phyloP scores from a whole-genome alignment of 2,797 vertebrate genomes.

The Enteromius fasciolatus region DNA sequence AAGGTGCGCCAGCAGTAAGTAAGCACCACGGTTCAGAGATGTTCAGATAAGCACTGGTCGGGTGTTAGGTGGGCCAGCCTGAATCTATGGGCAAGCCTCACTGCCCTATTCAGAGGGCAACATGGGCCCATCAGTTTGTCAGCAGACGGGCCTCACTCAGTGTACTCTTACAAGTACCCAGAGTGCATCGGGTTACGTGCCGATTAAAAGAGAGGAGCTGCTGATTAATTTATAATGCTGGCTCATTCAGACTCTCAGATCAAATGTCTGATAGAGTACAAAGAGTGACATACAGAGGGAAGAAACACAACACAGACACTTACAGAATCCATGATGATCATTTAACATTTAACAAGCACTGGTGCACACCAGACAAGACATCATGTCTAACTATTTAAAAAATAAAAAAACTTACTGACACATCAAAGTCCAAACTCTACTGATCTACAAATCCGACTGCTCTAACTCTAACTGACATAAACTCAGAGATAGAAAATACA shows the following conservation, averaged over 20 bases:
- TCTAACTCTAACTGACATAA: not conserved
- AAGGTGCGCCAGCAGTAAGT: constrained; percentile 72
- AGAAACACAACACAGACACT: constrained; percentile 49
- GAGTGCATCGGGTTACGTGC: constrained; percentile 84
- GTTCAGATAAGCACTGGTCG: constrained; percentile 74
- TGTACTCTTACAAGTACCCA: constrained; percentile 72
- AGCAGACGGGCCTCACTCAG: constrained; percentile 68
- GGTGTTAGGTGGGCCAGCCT: constrained; percentile 72
- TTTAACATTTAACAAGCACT: constrained; percentile 45
- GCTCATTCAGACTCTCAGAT: constrained; percentile 86
- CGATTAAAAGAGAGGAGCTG: constrained; percentile 82
- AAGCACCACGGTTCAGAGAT: constrained; percentile 73
- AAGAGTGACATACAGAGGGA: constrained; percentile 64
- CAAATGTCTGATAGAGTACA: constrained; percentile 87
- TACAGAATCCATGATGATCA: constrained; percentile 35
- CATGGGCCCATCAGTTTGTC: constrained; percentile 79
- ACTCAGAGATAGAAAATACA: too few relatives aligned
- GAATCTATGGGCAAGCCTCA: constrained; percentile 56
- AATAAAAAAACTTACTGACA: not conserved
- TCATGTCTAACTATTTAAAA: constrained; percentile 12
- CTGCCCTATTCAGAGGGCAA: constrained; percentile 74
- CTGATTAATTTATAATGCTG: constrained; percentile 97
- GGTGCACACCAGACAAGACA: constrained; percentile 9
- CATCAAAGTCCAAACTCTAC: not conserved
- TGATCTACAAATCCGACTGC: not conserved